Evolutionary conservation across 2,113 vertebrate species (phyloP).

Genomic region (Pelodiscus sinensis): DNA sequence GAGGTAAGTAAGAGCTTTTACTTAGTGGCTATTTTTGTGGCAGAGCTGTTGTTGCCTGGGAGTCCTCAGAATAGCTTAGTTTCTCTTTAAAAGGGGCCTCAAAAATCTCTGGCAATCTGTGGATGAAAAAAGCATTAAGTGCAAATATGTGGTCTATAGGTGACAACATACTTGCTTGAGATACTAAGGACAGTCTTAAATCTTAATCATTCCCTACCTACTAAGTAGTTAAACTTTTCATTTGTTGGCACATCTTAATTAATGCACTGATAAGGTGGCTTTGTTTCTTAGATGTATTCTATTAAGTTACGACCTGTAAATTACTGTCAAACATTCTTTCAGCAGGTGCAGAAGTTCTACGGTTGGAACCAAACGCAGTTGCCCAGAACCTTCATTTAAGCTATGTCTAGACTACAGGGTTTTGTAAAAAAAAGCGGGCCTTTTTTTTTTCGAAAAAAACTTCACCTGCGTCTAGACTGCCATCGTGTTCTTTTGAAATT

Average conservation of each 20-base stretch:
- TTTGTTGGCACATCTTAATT: background rate
- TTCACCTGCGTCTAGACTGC: too few relatives aligned
- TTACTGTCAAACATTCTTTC: background rate
- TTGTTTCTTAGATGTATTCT: background rate
- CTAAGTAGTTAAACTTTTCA: background rate
- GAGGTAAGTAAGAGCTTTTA: slow-evolving; percentile 83
- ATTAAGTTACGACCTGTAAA: background rate
- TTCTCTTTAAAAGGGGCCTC: background rate
- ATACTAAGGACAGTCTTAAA: background rate
- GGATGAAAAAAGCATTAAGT: background rate
- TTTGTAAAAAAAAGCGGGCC: too few relatives aligned
- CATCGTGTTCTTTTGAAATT: too few relatives aligned
- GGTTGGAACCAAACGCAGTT: background rate
- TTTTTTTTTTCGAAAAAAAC: too few relatives aligned
- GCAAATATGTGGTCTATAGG: background rate
- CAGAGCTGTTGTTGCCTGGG: background rate
- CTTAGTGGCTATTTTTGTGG: background rate
- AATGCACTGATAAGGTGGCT: background rate
- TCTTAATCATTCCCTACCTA: background rate
- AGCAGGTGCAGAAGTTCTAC: background rate
- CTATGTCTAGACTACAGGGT: background rate
- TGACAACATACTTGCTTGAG: background rate
- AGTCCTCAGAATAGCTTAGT: background rate
- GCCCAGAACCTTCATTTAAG: background rate
- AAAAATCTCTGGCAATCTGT: background rate